A percentile compares a stretch with the other conserved stretches of the same genome.
These are phyloP conservation scores for Ctenoplectra terminalis DNA, from an alignment of 1,140 invertebrate species.

Conservation along the genomic window DNA sequence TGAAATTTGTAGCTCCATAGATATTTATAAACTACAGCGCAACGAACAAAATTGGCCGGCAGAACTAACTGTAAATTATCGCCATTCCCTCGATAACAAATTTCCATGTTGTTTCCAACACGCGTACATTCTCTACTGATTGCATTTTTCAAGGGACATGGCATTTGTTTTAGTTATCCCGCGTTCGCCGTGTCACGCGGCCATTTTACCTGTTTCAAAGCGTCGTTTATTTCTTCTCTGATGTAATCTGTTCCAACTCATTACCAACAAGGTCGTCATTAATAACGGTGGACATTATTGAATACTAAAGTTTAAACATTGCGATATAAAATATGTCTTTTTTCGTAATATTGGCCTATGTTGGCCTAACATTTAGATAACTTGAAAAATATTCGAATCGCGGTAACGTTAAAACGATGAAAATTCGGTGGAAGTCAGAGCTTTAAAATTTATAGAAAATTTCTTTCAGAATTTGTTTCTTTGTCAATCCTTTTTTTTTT, in stretches of 20 bases:
- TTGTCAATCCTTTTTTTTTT: no score
- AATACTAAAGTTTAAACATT: no score
- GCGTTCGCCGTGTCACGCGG: not conserved
- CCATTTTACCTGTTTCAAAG: not conserved
- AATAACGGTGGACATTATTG: not conserved
- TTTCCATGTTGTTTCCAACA: constrained; percentile 28
- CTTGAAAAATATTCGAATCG: no score
- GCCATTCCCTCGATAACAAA: constrained; percentile 17
- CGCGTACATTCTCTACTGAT: not conserved
- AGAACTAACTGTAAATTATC: constrained; percentile 32
- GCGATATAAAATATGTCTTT: no score
- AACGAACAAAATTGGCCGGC: not conserved
- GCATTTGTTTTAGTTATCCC: not conserved
- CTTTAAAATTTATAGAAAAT: no score
- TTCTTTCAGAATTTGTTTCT: no score
- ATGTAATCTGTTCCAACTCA: not conserved
- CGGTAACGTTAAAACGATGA: no score
- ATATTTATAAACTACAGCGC: not conserved
- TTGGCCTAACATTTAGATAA: no score
- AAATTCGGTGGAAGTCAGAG: no score
- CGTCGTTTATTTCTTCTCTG: no score
- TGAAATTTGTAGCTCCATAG: constrained; percentile 18
- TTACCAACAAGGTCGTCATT: not conserved
- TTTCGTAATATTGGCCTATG: no score
- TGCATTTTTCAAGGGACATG: not conserved